A percentile compares a stretch with the other conserved stretches of the same genome.
These are phyloP conservation scores for Zeus faber DNA, from an alignment of 2,113 vertebrate species.

Conservation along the genomic window DNA sequence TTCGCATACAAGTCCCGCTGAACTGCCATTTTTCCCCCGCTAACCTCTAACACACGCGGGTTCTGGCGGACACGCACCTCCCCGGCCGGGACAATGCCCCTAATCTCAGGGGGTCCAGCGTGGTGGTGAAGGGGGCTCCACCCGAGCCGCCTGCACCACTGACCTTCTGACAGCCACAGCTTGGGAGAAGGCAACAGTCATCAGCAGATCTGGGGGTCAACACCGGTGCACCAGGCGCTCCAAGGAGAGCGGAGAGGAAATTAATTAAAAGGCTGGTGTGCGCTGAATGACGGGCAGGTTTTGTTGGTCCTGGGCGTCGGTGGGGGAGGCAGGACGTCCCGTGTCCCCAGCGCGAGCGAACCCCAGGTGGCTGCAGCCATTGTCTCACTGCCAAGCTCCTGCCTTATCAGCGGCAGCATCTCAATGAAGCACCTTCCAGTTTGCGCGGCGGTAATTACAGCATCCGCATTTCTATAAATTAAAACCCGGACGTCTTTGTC, in stretches of 20 bases:
- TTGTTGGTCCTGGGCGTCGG: conserved; percentile 90
- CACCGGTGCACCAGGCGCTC: conserved; percentile 67
- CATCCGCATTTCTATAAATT: conserved; percentile 89
- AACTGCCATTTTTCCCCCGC: conserved; percentile 21
- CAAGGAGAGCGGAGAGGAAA: conserved; percentile 91
- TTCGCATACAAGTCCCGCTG: conserved; percentile 26
- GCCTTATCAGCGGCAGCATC: conserved; percentile 86
- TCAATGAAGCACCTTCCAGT: conserved; percentile 93
- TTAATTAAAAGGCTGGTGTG: conserved; percentile 97
- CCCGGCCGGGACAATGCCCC: conserved; percentile 46
- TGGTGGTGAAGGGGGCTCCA: conserved; percentile 35
- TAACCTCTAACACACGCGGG: conserved; percentile 35
- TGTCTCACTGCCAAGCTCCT: conserved; percentile 83
- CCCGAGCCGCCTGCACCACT: conserved; percentile 50
- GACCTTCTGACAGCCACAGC: conserved; percentile 69
- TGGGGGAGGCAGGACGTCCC: conserved; percentile 83
- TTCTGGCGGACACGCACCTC: conserved; percentile 17
- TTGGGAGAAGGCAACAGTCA: conserved; percentile 68
- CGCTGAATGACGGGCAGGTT: conserved; percentile 85
- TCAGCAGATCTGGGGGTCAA: conserved; percentile 69
- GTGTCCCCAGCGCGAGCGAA: conserved; percentile 80
- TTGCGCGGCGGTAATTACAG: conserved; percentile 95
- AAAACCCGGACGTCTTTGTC: conserved; percentile 86
- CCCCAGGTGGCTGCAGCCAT: conserved; percentile 87
- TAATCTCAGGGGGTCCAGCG: conserved; percentile 41